Conservation (phyloP, 2,113 vertebrate genomes). For the Pseudopipra pipra region DNA sequence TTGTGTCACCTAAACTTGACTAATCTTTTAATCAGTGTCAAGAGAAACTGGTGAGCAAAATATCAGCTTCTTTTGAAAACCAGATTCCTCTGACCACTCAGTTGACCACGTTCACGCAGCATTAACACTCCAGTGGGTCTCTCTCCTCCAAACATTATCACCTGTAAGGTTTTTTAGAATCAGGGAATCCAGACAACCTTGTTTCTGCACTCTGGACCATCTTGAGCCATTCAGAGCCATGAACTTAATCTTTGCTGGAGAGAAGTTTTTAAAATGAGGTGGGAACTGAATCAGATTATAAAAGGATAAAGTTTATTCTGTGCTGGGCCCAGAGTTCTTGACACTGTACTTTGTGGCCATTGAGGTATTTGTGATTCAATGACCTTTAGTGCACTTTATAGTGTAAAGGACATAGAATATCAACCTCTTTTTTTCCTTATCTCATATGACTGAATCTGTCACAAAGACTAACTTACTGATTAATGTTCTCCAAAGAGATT, state of each 20-base stretch:
- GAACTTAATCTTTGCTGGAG: not conserved
- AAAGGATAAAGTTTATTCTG: not conserved
- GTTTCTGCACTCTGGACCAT: not conserved
- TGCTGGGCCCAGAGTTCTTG: not conserved
- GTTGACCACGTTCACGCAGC: fast-evolving
- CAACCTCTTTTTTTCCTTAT: not conserved
- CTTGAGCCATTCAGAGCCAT: not conserved
- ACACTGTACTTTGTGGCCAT: not conserved
- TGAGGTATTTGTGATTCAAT: conserved; percentile 19
- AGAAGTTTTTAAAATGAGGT: not conserved
- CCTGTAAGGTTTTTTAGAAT: not conserved
- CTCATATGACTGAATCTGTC: conserved; percentile 35
- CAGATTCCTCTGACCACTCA: not conserved
- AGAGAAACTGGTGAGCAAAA: not conserved
- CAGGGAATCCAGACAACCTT: not conserved
- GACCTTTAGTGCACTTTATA: conserved; percentile 38
- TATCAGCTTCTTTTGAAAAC: not conserved
- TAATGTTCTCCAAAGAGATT: conserved; percentile 36
- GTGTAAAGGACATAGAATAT: conserved; percentile 60
- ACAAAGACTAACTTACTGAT: conserved; percentile 44
- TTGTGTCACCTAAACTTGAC: not conserved
- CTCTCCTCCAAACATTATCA: not conserved
- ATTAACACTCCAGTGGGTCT: fast-evolving
- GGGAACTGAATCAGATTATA: not conserved
- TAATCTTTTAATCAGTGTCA: too few relatives aligned